These are phyloP conservation scores for Macquaria ambigua DNA, from an alignment of 2,113 vertebrate genomes.

Conservation along the genomic window DNA sequence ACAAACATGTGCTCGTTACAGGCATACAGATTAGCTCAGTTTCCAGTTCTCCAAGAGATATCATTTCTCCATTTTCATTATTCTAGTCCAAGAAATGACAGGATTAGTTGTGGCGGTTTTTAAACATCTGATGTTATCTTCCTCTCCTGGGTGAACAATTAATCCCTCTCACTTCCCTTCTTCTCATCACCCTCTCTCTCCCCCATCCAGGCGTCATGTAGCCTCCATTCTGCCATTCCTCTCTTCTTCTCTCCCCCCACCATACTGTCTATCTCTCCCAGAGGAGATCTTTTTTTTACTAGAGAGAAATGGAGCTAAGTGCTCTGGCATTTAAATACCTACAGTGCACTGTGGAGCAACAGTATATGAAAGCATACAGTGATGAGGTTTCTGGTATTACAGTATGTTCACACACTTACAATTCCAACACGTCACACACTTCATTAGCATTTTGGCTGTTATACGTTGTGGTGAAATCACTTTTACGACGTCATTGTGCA, in stretches of 20 bases:
- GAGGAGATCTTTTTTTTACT: conserved; percentile 51
- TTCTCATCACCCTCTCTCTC: conserved; percentile 56
- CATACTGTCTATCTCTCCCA: conserved; percentile 35
- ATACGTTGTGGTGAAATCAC: background rate
- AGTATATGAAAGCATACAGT: conserved; percentile 20
- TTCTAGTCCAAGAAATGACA: conserved; percentile 80
- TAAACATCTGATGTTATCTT: conserved; percentile 84
- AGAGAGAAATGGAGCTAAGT: conserved; percentile 58
- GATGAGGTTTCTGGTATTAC: conserved; percentile 27
- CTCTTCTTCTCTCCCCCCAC: conserved; percentile 1
- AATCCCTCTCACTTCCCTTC: conserved; percentile 76
- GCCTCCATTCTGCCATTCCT: conserved; percentile 26
- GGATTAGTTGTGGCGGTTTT: conserved; percentile 83
- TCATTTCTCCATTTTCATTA: conserved; percentile 77
- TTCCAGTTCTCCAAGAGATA: conserved; percentile 72
- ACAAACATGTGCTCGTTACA: conserved; percentile 63
- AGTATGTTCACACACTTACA: conserved; percentile 2
- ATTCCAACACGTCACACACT: conserved; percentile 13
- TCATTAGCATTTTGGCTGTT: background rate
- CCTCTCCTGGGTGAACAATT: conserved; percentile 82
- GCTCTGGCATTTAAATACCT: conserved; percentile 62
- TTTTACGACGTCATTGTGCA: background rate
- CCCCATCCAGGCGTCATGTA: conserved; percentile 54
- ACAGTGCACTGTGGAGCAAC: conserved; percentile 15
- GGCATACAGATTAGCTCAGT: conserved; percentile 72